These are phyloP conservation scores for Lepidotrigona ventralis DNA, from an alignment of 1,140 invertebrate genomes.

Conservation along the genomic window DNA sequence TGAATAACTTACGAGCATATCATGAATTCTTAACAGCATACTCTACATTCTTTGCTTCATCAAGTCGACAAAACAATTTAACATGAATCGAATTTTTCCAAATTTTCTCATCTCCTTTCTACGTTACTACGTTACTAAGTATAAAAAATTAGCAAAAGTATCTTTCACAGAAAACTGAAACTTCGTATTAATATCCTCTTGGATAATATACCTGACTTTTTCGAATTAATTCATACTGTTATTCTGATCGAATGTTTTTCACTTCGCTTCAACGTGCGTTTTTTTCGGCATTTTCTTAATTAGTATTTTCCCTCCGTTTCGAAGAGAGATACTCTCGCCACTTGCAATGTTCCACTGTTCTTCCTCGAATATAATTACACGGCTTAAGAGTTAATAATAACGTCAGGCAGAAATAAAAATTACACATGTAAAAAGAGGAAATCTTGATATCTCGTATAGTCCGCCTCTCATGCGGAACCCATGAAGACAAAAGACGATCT, in stretches of 20 bases:
- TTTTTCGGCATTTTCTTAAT: not conserved
- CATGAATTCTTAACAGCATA: too few species aligned
- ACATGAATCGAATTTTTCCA: too few species aligned
- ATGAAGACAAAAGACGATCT: constrained; percentile 7
- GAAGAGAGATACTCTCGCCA: too few species aligned
- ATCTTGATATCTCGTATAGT: not conserved
- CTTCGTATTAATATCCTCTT: not conserved
- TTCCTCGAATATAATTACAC: constrained; percentile 16
- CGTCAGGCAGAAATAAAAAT: constrained; percentile 3
- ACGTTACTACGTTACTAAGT: too few species aligned
- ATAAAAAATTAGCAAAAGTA: too few species aligned
- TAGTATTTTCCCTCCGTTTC: not conserved
- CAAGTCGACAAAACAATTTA: too few species aligned
- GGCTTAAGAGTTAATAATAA: not conserved
- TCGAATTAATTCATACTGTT: not conserved
- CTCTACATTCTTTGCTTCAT: too few species aligned
- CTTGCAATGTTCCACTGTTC: not conserved
- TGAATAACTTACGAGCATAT: too few species aligned
- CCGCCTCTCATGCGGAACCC: not conserved
- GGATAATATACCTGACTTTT: not conserved
- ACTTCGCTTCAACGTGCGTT: not conserved
- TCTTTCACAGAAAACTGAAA: too few species aligned
- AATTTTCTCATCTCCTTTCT: too few species aligned
- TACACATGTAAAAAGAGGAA: not conserved
- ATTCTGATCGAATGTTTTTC: not conserved